A percentile compares a stretch with the other conserved stretches of the same genome.
Conservation (phyloP, 2,113 vertebrate genomes). For the Mola mola region DNA sequence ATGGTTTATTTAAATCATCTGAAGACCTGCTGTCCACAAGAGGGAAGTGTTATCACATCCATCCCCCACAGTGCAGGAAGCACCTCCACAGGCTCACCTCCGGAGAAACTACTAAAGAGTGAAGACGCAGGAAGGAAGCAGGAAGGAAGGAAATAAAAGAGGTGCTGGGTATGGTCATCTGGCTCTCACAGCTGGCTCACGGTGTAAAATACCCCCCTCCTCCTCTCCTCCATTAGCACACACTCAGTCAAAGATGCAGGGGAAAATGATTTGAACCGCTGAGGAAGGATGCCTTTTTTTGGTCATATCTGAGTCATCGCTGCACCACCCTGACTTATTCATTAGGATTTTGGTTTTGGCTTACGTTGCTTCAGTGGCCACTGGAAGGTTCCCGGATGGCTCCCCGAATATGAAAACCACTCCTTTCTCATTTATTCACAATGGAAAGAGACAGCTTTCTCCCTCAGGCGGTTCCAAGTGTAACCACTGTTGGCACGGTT, state of each 20-base stretch:
- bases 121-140: conserved; percentile 1
- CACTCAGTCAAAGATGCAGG: background rate
- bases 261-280: background rate
- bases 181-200: conserved; percentile 15
- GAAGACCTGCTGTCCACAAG: conserved; percentile 75
- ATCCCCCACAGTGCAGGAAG: conserved; percentile 31
- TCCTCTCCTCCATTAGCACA: background rate
- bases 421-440: too few relatives aligned
- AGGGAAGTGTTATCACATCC: conserved; percentile 79
- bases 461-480: too few relatives aligned
- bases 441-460: too few relatives aligned
- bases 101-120: conserved; percentile 19
- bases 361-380: conserved; percentile 10
- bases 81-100: conserved; percentile 10
- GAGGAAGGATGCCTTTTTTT: too few relatives aligned
- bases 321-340: conserved; percentile 14
- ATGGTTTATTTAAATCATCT: conserved; percentile 22
- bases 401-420: too few relatives aligned
- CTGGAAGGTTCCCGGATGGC: background rate
- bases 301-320: conserved; percentile 6
- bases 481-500: too few relatives aligned
- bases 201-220: conserved; percentile 9
- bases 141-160: background rate
- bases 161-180: conserved; percentile 8
- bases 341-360: conserved; percentile 23